Base-by-base conservation (phyloP, 2,888 invertebrate genomes). In the Girardia tigrina region DNA sequence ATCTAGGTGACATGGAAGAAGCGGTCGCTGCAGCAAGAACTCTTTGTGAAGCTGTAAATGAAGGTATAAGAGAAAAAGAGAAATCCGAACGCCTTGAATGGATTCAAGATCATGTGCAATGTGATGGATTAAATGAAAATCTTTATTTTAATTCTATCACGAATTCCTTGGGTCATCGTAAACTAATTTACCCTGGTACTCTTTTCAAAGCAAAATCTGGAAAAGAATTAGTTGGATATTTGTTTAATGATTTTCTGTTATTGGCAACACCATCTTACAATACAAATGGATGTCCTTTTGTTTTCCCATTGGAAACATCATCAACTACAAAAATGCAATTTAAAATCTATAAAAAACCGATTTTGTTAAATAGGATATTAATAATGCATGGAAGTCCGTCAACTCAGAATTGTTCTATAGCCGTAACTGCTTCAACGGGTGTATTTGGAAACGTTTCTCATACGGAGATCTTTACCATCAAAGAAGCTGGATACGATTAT, bases 201-300 rank as follows among this genome's bases (percentile, higher is more conserved):
- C 83, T 90, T 36, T 88, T 87, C 79, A 84, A 83, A 82, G 83
- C 88, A 0, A 90, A 90, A 76, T 90, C 89, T 82, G 89, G 89
- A 29, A 89, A 89, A 81, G 89, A 90, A 81, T 84, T 90, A 72
- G 85, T 89, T n/a, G 89, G 87, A 28, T 89, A 90, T 82, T 85
- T 90, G 29, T 88, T 90, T 79, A 90, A 90, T 81, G 90, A 90
- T 82, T 90, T 90, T 81, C 84, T 90, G 26, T 83, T 90, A 71
- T 85, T 90, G 77, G 88, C 89, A 1, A 80, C 80, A 23, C 82
- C 83, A 12, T 80, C 80, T 42, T 76, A 76, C 76, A 29, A 29
- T 28, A 75, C 75, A 14, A 26, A 36, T 42, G 76, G 76, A 29
- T 76, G 79, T 36, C 81, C 82, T 6, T 79, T 79, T n/a, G 80